phyloP scores from a whole-genome alignment of 2,113 vertebrate species.

The Gymnorhina tibicen region DNA sequence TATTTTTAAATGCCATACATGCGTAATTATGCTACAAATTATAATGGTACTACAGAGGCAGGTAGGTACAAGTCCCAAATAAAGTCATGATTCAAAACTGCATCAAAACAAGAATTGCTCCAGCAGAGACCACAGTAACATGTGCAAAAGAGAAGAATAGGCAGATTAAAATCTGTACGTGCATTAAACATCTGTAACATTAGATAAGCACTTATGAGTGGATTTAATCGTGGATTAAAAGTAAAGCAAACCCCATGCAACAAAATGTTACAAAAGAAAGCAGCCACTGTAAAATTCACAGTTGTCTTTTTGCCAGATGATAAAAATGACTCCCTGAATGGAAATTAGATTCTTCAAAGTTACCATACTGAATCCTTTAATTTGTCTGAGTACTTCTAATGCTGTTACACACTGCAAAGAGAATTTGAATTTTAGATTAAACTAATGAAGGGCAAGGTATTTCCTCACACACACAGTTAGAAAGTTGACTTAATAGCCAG shows the following conservation, averaged over 20 bases:
- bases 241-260: conserved; percentile 26
- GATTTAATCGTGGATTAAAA: neutral
- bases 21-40: neutral
- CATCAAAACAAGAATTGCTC: neutral
- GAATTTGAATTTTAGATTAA: conserved; percentile 58
- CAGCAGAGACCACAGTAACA: neutral
- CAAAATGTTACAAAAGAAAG: neutral
- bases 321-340: conserved; percentile 32
- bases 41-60: neutral
- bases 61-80: neutral
- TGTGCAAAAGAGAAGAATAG: neutral
- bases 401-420: neutral
- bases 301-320: conserved; percentile 33
- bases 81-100: neutral
- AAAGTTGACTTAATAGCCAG: neutral
- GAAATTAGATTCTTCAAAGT: conserved; percentile 56
- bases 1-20: neutral
- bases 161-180: neutral
- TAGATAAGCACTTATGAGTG: neutral
- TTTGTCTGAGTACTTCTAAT: conserved; percentile 58
- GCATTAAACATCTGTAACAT: neutral
- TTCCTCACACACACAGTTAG: neutral
- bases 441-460: conserved; percentile 40
- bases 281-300: neutral
- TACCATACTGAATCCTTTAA: conserved; percentile 56